A percentile compares a stretch with the other conserved stretches of the same genome.
These are phyloP conservation scores for Molossus molossus DNA, from an alignment of 2,797 vertebrate species.

Conservation along the genomic window DNA sequence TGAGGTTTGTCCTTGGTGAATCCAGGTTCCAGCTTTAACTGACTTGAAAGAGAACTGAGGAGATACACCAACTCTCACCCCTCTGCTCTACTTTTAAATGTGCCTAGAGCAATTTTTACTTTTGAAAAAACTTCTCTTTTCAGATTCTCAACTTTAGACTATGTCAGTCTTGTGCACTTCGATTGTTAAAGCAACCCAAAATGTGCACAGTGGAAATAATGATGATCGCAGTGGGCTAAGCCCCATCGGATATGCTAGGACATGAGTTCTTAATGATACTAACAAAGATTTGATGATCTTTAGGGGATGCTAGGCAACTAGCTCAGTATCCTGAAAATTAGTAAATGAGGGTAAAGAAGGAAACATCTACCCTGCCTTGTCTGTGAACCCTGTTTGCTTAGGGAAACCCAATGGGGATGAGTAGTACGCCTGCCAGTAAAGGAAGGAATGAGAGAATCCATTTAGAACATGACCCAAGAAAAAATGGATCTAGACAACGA, in stretches of 20 bases:
- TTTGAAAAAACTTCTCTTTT: background rate
- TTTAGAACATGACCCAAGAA: background rate
- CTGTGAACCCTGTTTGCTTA: background rate
- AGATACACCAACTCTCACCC: background rate
- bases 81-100: conserved; percentile 49
- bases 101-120: conserved; percentile 61
- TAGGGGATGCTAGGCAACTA: background rate
- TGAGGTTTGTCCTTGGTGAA: background rate
- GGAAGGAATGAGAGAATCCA: background rate
- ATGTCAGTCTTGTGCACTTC: background rate
- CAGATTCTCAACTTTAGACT: conserved; percentile 46
- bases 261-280: background rate
- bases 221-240: background rate
- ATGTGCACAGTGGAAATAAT: background rate
- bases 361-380: background rate
- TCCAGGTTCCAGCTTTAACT: background rate
- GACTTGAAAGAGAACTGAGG: conserved; percentile 58
- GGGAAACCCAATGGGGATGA: background rate
- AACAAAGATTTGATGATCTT: background rate
- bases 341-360: conserved; percentile 22
- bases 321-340: conserved; percentile 20
- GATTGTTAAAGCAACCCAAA: conserved; percentile 51
- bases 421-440: background rate
- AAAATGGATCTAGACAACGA: background rate
- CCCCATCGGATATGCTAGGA: background rate